Conservation (phyloP, 2,888 invertebrate species). For the Scaptodrosophila latifasciaeformis region DNA sequence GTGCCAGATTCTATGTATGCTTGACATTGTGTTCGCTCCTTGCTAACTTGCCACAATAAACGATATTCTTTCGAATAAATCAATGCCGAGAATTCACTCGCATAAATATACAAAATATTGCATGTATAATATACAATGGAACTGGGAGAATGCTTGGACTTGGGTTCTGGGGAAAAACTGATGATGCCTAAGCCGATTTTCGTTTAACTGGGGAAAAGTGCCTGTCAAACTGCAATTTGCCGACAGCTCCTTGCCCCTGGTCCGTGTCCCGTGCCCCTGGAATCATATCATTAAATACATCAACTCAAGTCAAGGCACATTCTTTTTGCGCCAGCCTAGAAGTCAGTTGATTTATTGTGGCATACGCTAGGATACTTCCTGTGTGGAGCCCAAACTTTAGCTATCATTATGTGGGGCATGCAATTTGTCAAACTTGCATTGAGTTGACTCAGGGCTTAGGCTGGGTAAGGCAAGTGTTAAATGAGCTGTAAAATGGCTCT, state of each 20-base stretch:
- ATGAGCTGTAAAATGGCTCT: constrained; percentile 11
- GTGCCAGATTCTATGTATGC: constrained; percentile 10
- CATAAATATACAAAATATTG: constrained; percentile 18
- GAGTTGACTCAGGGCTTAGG: neutral
- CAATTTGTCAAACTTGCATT: constrained; percentile 14
- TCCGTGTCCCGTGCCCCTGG: neutral
- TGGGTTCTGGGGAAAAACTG: no score
- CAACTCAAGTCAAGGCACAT: constrained; percentile 27
- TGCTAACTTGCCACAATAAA: constrained; percentile 20
- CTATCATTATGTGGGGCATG: constrained; percentile 19
- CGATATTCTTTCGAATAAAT: constrained; percentile 32
- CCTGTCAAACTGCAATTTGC: constrained; percentile 37
- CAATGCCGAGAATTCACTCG: constrained; percentile 14
- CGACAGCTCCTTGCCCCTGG: neutral
- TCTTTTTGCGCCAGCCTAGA: constrained; percentile 22
- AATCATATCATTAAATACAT: constrained; percentile 29
- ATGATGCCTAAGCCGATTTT: constrained; percentile 28
- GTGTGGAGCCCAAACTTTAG: constrained; percentile 6
- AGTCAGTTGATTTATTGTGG: constrained; percentile 13
- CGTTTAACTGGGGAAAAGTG: neutral
- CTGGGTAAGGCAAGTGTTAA: constrained; percentile 3
- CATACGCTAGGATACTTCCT: no score
- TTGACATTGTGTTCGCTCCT: neutral
- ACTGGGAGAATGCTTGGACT: no score
- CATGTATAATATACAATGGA: constrained; percentile 17